Conservation (phyloP, 1,140 invertebrate species). For the Lerema accius region DNA sequence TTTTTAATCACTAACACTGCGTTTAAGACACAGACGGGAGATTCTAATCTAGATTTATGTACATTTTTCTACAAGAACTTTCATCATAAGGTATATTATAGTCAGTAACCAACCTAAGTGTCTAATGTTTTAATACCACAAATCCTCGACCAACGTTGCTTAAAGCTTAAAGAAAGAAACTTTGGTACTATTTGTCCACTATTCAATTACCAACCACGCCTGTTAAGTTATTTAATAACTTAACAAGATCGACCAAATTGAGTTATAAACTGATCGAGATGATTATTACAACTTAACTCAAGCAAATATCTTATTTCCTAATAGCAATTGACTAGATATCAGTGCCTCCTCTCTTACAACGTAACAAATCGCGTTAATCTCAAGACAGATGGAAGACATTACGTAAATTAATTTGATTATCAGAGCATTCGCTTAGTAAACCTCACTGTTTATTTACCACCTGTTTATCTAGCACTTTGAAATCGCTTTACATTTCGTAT, state of each 20-base stretch:
- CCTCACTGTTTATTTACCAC: conserved; percentile 22
- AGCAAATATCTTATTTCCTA: not conserved
- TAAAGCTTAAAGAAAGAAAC: too few relatives aligned
- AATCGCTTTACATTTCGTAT: conserved; percentile 21
- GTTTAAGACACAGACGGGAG: conserved; percentile 1
- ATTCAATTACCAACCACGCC: too few relatives aligned
- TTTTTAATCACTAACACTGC: conserved; percentile 22
- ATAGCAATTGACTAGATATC: not conserved
- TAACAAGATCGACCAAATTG: too few relatives aligned
- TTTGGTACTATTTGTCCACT: too few relatives aligned
- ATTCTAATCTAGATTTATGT: conserved; percentile 21
- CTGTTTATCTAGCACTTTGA: conserved; percentile 21
- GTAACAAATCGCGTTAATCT: conserved; percentile 18
- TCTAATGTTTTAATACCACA: too few relatives aligned
- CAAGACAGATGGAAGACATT: conserved; percentile 23
- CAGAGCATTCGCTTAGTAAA: conserved; percentile 23
- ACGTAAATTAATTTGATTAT: conserved; percentile 31
- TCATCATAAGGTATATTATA: too few relatives aligned
- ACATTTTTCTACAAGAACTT: too few relatives aligned
- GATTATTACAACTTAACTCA: not conserved
- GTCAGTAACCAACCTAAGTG: too few relatives aligned
- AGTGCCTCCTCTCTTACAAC: conserved; percentile 6
- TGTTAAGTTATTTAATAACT: too few relatives aligned
- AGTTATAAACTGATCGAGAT: not conserved
- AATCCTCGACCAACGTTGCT: too few relatives aligned